phyloP scores from a whole-genome alignment of 1,140 invertebrate genomes.

The Helicorthomorpha holstii region DNA sequence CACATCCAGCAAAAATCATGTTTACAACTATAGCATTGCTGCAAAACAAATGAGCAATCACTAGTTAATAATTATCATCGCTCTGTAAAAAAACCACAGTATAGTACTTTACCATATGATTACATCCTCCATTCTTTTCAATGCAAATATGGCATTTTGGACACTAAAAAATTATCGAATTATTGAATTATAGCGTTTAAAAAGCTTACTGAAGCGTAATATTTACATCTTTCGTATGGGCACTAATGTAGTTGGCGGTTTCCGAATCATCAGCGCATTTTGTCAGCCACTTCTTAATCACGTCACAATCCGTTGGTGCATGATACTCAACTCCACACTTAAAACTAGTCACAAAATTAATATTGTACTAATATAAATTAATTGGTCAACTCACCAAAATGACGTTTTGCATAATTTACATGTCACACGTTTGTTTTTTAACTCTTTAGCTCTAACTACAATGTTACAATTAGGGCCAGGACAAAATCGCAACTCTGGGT shows the following conservation, averaged over 20 bases:
- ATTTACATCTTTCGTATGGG: constrained; percentile 81
- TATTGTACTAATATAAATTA: constrained; percentile 13
- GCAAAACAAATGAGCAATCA: constrained; percentile 8
- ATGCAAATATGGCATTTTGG: constrained; percentile 99
- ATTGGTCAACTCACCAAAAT: constrained; percentile 47
- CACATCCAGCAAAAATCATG: constrained; percentile 99
- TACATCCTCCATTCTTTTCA: constrained; percentile 98
- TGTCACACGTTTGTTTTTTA: constrained; percentile 56
- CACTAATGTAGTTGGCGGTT: constrained; percentile 97
- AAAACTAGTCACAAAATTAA: not conserved
- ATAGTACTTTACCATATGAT: constrained; percentile 61
- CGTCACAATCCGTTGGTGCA: constrained; percentile 89
- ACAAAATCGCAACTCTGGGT: constrained; percentile 53
- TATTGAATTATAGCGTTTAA: not conserved
- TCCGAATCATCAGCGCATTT: constrained; percentile 99
- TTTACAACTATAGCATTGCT: constrained; percentile 92
- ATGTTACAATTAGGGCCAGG: constrained; percentile 91
- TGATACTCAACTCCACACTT: constrained; percentile 66
- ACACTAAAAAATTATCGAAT: constrained; percentile 40
- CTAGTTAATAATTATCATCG: not conserved
- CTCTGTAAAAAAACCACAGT: not conserved
- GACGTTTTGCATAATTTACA: constrained; percentile 58
- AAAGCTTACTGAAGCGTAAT: constrained; percentile 4
- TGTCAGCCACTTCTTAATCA: constrained; percentile 93
- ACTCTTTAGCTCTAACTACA: constrained; percentile 55